These are phyloP conservation scores for Corythoichthys haematopterus DNA, from an alignment of 2,113 vertebrate species.

Conservation along the genomic window DNA sequence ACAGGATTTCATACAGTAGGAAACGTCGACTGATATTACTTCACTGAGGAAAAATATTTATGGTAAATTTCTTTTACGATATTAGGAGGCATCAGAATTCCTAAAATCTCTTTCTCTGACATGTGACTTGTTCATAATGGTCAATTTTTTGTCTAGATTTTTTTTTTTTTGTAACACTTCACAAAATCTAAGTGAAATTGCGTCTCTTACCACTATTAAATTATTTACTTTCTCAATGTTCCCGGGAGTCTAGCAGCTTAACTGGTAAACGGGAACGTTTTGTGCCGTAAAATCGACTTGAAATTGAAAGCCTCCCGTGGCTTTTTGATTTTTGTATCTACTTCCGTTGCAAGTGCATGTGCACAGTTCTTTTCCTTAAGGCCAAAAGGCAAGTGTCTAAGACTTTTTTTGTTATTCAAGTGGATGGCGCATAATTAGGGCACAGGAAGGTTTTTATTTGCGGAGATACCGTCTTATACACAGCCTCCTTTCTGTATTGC, in stretches of 20 bases:
- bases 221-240: not conserved
- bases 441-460: not conserved
- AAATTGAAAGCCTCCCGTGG: not conserved
- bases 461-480: not conserved
- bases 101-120: not conserved
- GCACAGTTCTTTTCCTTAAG: not conserved
- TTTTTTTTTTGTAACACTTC: not conserved
- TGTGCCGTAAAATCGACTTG: not conserved
- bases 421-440: too few species aligned
- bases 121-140: not conserved
- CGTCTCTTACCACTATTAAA: not conserved
- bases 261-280: not conserved
- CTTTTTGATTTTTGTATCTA: not conserved
- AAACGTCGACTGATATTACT: constrained; percentile 14
- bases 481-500: not conserved
- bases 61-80: constrained; percentile 18
- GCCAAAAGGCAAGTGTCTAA: not conserved
- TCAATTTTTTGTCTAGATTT: not conserved
- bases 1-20: constrained; percentile 6
- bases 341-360: not conserved
- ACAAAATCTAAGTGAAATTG: not conserved
- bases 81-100: not conserved
- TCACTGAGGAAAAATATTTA: constrained; percentile 12
- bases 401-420: not conserved
- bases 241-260: not conserved